Evolutionary conservation across 1,140 invertebrate species (phyloP), one percentile per base, ranked within the genome.

Genomic region (Drosophila watanabei): DNA sequence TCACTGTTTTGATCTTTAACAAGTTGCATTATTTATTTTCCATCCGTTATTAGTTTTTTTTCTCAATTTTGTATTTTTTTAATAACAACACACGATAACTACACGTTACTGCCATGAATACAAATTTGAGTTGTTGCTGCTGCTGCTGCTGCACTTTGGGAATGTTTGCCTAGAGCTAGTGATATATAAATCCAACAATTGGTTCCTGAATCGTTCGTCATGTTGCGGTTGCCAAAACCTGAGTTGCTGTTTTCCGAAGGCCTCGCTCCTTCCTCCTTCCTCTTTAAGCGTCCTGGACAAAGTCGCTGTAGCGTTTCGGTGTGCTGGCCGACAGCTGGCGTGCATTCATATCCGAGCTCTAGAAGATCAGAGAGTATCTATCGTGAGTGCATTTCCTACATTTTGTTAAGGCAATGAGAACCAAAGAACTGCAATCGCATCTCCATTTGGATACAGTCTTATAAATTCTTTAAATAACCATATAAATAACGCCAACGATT

Each of bases 401-500:
- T 18, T 57, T 11, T 48, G 10, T 10, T 11, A 14, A 28, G 35
- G 10, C 60, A 51, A 35, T 33, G 10, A 54, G 57, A 71, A 63
- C 41, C 70, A 75, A 63, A 39, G 32, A 62, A 52, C 57, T 75
- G 59, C 51, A 63, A 62, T 41, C 30, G 37, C 52, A 49, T 68
- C 35, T 77, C 41, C 41, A 11, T 32, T 6, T 8, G n/a, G 20
- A 41, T 51, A 48, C 64, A 83, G 64, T 80, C 69, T 80, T 91
- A 91, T 76, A 70, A 71, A 61, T 85, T 88, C 62, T 88, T 88
- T 54, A 88, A 69, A 57, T 76, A 89, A 81, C 89, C 84, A 88
- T 92, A 93, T 57, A 93, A 68, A 92, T 92, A 93, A 83, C 92
- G 88, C 92, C 92, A 93, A 88, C 91, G 92, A 84, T 93, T 93